Evolutionary conservation across 2,113 vertebrate species (phyloP), one percentile per base, ranked within the genome.

Genomic region (Falcunculus frontatus): DNA sequence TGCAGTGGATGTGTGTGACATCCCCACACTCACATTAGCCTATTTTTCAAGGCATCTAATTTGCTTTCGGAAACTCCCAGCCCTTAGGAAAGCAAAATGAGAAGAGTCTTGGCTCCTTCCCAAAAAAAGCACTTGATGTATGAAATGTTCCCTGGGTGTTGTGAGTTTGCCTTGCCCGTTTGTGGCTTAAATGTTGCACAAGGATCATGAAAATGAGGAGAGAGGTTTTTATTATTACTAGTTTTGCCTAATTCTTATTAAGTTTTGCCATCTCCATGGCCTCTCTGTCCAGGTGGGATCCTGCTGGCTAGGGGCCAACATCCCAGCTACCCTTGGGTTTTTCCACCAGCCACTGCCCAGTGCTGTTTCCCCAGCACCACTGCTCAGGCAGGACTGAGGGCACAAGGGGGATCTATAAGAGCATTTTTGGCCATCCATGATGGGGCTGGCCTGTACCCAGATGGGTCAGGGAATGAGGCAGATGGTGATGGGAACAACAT

Each of bases 391-490:
- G 72, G 35, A 41, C 67, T 3, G 1, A 39, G 11, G 19, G 6
- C 19, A 56, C 2, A 3, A 42, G 9, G 4, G 4, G 30, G 19
- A 27, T 53, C 35, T 63, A 0, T 25, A 23, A 59, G 17, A 53
- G 16, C 30, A 37, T 84, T 81, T 81, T 7, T 72, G 57, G 53
- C 37, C 8, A 2, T n/a, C 44, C 3, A 3, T 13, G 5, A 30
- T 29, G 41, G 39, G 35, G 5, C 50, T 64, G 55, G 11, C 17
- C 59, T 65, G 50, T 10, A 2, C 1, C 1, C 25, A 70, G 52
- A 35, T 16, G 52, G 62, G 56, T 52, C 46, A 56, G 65, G 50
- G 2, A 1, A 6, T 6, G 17, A 74, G 46, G 32, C 18, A 55
- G 39, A 32, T 16, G 27, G 21, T 59, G 49, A 64, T 41, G 46